Base-by-base conservation (phyloP, 2,113 vertebrate genomes). In the Bubo scandiacus region DNA sequence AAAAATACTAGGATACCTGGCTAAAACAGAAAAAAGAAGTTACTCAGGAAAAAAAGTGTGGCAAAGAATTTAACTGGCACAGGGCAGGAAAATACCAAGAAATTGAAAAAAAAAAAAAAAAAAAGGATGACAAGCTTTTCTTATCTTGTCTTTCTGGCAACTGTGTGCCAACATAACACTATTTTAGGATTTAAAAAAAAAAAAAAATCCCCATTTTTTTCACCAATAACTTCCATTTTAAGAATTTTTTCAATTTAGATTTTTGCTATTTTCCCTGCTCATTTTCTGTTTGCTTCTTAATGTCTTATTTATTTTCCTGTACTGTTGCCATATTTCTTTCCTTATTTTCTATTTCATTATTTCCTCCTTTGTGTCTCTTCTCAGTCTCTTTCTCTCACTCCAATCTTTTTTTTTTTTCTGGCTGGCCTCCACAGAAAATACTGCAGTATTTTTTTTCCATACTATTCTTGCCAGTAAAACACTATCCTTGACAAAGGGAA, bases 391-490 rank as follows among this genome's bases (percentile, higher is more conserved):
- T 72, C 16, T 15, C 30, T 58, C 47, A 62, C 19, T 92, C 62
- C 7, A 51, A 20, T 36, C 2, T 43, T 42, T 51, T n/a, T 55
- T 30, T 40, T 26, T 58, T 61, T 61, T 57, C 54, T 93, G 92
- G 86, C 74, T 66, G 10, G 49, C 19, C 38, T 90, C 86, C 86
- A 85, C 26, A 34, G 54, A 92, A 92, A 88, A 77, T 91, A 94
- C 87, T 94, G 91, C 89, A 94, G 75, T 78, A 75, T 43, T 43
- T 75, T 87, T 81, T 88, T 86, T 65, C 15, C 15, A 12, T 81
- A 74, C 10, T 80, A 63, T 59, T 91, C 45, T 85, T 95, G 81
- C 89, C 89, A 95, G 51, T 84, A 91, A 82, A 87, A 85, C 63
- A 90, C 54, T 83, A 85, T 55, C 62, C 81, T 90, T 90, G 81